These are phyloP conservation scores for Neotragus moschatus DNA, from an alignment of 2,113 vertebrate genomes.

Conservation along the genomic window DNA sequence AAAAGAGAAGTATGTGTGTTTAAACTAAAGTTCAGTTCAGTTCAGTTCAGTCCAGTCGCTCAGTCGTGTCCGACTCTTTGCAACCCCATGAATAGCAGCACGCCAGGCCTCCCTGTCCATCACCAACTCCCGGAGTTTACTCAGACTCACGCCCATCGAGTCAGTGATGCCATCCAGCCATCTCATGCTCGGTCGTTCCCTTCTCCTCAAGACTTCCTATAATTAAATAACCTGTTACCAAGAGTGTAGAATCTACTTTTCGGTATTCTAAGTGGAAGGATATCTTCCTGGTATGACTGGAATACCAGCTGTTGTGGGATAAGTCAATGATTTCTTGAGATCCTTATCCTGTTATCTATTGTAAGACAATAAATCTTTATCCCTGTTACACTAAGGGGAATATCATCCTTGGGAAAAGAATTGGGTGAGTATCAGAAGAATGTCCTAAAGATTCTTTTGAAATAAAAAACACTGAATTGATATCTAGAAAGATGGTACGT, in stretches of 20 bases:
- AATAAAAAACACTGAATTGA: not conserved
- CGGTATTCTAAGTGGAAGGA: not conserved
- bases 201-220: not conserved
- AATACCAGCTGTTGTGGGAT: not conserved
- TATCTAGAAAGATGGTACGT: constrained; percentile 5
- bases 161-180: too few species aligned
- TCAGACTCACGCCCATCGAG: too few species aligned
- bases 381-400: not conserved
- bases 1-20: not conserved
- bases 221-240: not conserved
- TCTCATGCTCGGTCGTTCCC: too few species aligned
- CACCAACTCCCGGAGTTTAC: too few species aligned
- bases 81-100: too few species aligned
- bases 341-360: not conserved
- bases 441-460: not conserved
- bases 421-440: not conserved
- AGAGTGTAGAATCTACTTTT: not conserved
- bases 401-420: not conserved
- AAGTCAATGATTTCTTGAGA: not conserved
- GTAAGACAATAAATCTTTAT: not conserved
- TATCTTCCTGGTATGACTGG: not conserved
- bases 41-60: too few species aligned
- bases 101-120: too few species aligned
- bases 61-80: too few species aligned
- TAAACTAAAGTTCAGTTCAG: too few species aligned